Evolutionary conservation across 2,797 vertebrate species (phyloP).

Genomic region (Gila robusta): DNA sequence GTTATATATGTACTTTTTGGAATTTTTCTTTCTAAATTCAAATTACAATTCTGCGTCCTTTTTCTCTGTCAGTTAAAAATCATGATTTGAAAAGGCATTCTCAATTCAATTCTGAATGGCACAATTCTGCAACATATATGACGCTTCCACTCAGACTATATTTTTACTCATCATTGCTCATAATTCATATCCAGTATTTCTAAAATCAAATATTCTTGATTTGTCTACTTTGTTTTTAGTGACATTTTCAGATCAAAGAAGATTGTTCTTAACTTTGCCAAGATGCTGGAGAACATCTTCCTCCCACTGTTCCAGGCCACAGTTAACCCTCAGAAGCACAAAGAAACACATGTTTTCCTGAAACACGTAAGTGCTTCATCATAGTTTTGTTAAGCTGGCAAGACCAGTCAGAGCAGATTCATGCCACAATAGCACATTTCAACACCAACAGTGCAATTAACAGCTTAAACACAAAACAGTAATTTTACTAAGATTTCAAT

Average conservation of each 20-base stretch:
- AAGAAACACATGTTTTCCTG: constrained; percentile 87
- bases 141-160: background rate
- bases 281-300: constrained; percentile 96
- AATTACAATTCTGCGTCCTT: background rate
- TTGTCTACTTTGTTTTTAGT: constrained; percentile 71
- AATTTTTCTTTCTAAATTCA: background rate
- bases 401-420: constrained; percentile 8
- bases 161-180: background rate
- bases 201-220: background rate
- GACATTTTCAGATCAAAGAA: constrained; percentile 96
- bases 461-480: constrained; percentile 14
- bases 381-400: background rate
- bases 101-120: background rate
- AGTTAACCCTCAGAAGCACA: constrained; percentile 91
- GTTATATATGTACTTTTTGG: background rate
- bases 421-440: background rate
- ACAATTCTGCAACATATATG: background rate
- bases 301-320: constrained; percentile 94
- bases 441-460: background rate
- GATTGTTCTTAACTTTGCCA: constrained; percentile 87
- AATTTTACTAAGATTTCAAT: background rate
- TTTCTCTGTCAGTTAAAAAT: background rate
- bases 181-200: background rate
- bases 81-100: background rate
- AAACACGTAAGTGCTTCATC: constrained; percentile 89